Percentiles rank a stretch among this genome's conserved stretches.
Conservation (phyloP, 2,113 vertebrate genomes). For the Coreoperca whiteheadi region DNA sequence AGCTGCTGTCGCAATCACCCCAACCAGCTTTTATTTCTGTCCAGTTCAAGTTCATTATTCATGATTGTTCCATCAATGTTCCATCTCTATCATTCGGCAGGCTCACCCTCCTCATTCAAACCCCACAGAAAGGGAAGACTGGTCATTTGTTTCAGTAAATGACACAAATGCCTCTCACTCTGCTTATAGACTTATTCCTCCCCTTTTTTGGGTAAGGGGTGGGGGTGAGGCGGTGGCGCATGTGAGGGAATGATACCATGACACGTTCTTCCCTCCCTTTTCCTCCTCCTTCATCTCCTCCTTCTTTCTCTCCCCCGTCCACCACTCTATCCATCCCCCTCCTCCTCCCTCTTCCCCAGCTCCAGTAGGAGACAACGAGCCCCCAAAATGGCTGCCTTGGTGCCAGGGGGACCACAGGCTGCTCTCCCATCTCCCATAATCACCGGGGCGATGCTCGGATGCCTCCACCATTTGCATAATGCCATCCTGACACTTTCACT, state of each 20-base stretch:
- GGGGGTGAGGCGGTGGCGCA: constrained; percentile 66
- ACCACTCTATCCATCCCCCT: constrained; percentile 44
- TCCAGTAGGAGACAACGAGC: constrained; percentile 84
- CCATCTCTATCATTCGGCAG: constrained; percentile 72
- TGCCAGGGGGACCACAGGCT: constrained; percentile 93
- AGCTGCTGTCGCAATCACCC: constrained; percentile 61
- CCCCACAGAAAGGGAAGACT: constrained; percentile 73
- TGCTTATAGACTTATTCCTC: constrained; percentile 78
- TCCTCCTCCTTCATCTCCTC: constrained; percentile 70
- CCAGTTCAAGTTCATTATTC: constrained; percentile 80
- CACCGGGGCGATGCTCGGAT: constrained; percentile 96
- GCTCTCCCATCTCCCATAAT: constrained; percentile 94
- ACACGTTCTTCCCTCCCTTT: constrained; percentile 76
- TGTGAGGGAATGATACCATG: constrained; percentile 83
- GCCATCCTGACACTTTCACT: constrained; percentile 96
- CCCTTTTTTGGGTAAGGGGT: constrained; percentile 62
- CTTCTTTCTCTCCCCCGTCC: constrained; percentile 30
- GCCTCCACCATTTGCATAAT: constrained; percentile 97
- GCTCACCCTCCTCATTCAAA: constrained; percentile 75
- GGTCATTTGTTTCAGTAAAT: constrained; percentile 85
- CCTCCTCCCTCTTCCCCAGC: constrained; percentile 31
- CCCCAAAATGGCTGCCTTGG: constrained; percentile 90
- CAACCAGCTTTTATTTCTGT: constrained; percentile 70
- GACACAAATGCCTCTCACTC: constrained; percentile 86
- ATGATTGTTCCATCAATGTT: constrained; percentile 80